Percentiles rank a stretch among this genome's conserved stretches.
phyloP scores from a whole-genome alignment of 2,113 vertebrate genomes.

The Symphodus melops region DNA sequence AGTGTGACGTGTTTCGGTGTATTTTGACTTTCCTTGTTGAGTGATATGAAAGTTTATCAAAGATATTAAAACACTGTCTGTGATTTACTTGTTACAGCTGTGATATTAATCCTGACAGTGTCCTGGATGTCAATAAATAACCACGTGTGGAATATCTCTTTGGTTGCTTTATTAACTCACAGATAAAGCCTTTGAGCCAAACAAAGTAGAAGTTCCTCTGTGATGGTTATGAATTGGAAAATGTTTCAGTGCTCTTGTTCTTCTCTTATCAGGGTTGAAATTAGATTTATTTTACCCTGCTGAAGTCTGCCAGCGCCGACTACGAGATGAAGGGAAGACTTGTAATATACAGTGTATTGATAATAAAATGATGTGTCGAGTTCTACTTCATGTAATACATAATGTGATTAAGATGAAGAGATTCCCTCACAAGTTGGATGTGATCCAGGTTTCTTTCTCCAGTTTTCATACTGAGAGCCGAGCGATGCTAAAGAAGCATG shows the following conservation, averaged over 20 bases:
- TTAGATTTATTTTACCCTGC: slow-evolving; percentile 15
- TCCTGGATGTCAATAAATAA: slow-evolving; percentile 7
- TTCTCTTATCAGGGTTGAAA: slow-evolving; percentile 2
- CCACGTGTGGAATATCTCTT: slow-evolving; percentile 14
- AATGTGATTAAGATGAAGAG: slow-evolving; percentile 4
- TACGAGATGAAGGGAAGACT: slow-evolving; percentile 8
- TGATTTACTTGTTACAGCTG: background rate
- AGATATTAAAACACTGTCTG: background rate
- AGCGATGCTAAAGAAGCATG: background rate
- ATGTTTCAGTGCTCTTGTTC: slow-evolving; percentile 1
- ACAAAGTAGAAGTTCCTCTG: background rate
- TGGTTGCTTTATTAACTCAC: background rate
- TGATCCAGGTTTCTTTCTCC: background rate
- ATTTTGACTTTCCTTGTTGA: background rate
- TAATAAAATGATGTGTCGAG: background rate
- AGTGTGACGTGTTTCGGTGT: too few species aligned
- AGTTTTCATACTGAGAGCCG: slow-evolving; percentile 2
- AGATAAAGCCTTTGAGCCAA: slow-evolving; percentile 1
- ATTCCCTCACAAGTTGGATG: background rate
- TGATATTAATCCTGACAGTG: background rate
- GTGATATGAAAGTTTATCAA: background rate
- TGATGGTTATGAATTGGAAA: slow-evolving; percentile 11
- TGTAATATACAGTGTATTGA: background rate
- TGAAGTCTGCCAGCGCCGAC: background rate
- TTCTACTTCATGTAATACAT: slow-evolving; percentile 11